A percentile compares a stretch with the other conserved stretches of the same genome.
phyloP scores from a whole-genome alignment of 2,888 invertebrate species.

The Alitta virens region DNA sequence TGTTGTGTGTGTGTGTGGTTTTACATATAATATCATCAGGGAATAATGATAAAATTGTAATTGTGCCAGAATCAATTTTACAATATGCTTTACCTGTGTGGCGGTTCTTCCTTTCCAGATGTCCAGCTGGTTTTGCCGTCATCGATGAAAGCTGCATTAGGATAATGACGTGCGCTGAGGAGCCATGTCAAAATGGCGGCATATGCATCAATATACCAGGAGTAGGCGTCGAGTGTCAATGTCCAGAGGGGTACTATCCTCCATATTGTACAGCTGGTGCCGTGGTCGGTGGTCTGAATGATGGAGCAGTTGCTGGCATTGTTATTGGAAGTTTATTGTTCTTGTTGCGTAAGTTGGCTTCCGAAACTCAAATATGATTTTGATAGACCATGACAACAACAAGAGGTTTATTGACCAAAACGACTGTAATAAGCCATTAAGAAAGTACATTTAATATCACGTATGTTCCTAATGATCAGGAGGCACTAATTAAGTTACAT shows the following conservation, averaged over 20 bases:
- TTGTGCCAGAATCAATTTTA: too few species aligned
- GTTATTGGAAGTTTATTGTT: constrained; percentile 2
- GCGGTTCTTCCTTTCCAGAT: background rate
- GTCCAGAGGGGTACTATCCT: constrained; percentile 92
- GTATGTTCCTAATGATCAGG: too few species aligned
- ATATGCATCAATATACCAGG: background rate
- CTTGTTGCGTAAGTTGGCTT: constrained; percentile 11
- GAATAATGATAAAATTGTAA: too few species aligned
- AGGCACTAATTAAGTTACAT: too few species aligned
- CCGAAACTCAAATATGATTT: too few species aligned
- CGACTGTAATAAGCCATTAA: too few species aligned
- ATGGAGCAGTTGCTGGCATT: background rate
- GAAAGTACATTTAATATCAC: too few species aligned
- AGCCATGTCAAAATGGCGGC: constrained; percentile 23
- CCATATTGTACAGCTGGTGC: constrained; percentile 38
- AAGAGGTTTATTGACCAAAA: too few species aligned
- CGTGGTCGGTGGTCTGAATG: background rate
- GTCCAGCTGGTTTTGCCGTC: background rate
- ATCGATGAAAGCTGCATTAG: constrained; percentile 10
- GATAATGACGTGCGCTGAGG: constrained; percentile 21
- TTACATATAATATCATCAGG: too few species aligned
- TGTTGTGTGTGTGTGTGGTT: too few species aligned
- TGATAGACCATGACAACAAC: too few species aligned
- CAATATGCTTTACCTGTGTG: too few species aligned
- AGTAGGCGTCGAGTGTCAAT: constrained; percentile 70